These are phyloP conservation scores for Nycticryphes semicollaris DNA, from an alignment of 2,113 vertebrate genomes.

Conservation along the genomic window DNA sequence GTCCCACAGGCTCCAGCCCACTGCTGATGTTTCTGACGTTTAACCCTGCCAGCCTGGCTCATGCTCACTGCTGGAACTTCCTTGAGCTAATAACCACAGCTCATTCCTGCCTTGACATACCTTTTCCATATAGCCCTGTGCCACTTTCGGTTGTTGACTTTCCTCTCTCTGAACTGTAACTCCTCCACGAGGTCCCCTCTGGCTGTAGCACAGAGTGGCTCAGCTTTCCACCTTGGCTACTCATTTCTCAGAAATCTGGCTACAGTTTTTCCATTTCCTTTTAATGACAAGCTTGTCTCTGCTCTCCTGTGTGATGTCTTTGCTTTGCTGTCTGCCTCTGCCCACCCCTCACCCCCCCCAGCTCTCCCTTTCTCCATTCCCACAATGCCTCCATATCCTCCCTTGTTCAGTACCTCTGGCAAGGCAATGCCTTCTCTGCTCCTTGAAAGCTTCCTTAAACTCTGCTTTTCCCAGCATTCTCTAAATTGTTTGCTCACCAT, in stretches of 20 bases:
- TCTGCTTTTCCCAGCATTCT: neutral
- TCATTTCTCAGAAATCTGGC: neutral
- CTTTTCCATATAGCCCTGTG: neutral
- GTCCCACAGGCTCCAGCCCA: neutral
- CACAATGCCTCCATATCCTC: accelerated
- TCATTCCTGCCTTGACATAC: neutral
- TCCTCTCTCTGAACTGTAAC: neutral
- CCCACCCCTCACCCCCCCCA: too few relatives aligned
- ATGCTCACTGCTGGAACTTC: neutral
- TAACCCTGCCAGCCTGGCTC: neutral
- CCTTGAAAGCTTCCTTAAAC: neutral
- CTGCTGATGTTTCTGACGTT: neutral
- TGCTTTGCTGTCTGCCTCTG: neutral
- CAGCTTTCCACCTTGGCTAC: neutral
- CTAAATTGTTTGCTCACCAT: neutral
- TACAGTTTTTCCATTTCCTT: neutral
- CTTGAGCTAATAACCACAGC: neutral
- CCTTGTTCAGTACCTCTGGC: neutral
- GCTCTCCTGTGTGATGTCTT: neutral
- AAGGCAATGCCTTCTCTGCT: neutral
- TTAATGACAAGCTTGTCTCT: neutral
- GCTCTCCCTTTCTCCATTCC: neutral
- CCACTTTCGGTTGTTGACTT: accelerated
- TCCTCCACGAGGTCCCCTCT: neutral
- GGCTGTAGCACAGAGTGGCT: neutral